phyloP scores from a whole-genome alignment of 1,140 invertebrate genomes.

The Gryon sp. region DNA sequence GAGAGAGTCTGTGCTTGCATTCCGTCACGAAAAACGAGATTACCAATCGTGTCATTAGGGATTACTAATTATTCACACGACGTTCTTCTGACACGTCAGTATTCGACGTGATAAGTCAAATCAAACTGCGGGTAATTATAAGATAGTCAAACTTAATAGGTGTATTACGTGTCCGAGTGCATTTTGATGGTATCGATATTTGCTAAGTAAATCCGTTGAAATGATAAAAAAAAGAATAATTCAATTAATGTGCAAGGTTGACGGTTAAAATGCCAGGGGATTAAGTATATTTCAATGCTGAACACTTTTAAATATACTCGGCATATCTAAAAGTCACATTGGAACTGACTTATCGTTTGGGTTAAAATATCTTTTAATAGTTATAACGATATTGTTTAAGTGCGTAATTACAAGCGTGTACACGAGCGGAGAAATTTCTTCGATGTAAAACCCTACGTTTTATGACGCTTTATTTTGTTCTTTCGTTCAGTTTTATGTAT shows the following conservation, averaged over 20 bases:
- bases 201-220: conserved; percentile 1
- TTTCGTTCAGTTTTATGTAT: conserved; percentile 16
- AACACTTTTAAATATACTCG: background rate
- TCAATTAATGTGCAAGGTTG: conserved; percentile 25
- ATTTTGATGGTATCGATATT: conserved; percentile 8
- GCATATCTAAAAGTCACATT: conserved; percentile 4
- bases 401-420: conserved; percentile 33
- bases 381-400: conserved; percentile 46
- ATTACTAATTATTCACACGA: conserved; percentile 43
- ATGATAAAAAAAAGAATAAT: conserved; percentile 27
- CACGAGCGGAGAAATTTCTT: conserved; percentile 30
- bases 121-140: conserved; percentile 36
- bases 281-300: background rate
- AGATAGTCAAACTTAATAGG: conserved; percentile 1
- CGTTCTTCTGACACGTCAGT: background rate
- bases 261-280: background rate
- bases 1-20: conserved; percentile 36
- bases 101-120: background rate
- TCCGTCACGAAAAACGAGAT: conserved; percentile 53
- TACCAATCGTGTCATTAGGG: conserved; percentile 38
- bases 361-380: conserved; percentile 26
- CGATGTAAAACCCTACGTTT: conserved; percentile 17
- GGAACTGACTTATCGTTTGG: conserved; percentile 12
- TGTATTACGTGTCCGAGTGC: conserved; percentile 11
- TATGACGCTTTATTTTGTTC: conserved; percentile 10